Conservation (phyloP, 2,113 vertebrate species). For the Ageneiosus marmoratus region DNA sequence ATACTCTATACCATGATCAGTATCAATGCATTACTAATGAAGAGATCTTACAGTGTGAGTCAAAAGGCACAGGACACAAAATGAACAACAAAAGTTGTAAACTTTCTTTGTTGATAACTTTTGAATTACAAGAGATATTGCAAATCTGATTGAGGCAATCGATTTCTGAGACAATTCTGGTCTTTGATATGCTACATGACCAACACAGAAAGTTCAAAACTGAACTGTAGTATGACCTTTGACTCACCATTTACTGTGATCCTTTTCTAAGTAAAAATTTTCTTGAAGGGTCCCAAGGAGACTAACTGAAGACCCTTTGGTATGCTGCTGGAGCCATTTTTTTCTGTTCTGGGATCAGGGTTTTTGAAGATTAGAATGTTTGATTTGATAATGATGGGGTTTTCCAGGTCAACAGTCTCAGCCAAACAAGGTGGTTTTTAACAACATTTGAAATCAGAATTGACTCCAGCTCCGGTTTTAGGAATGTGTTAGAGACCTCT, state of each 20-base stretch:
- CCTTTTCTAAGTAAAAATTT: not conserved
- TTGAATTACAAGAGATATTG: too few species aligned
- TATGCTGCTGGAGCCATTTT: not conserved
- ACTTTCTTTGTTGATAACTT: too few species aligned
- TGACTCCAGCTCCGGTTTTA: not conserved
- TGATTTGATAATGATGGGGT: not conserved
- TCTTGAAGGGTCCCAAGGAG: not conserved
- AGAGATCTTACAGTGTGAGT: not conserved
- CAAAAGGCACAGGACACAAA: too few species aligned
- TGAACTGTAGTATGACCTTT: too few species aligned
- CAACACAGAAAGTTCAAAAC: too few species aligned
- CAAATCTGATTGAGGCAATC: too few species aligned
- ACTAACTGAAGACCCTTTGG: not conserved
- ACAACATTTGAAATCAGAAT: not conserved
- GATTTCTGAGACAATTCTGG: too few species aligned
- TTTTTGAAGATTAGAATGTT: not conserved
- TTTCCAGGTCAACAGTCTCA: not conserved
- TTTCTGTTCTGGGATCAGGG: not conserved
- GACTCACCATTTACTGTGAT: too few species aligned
- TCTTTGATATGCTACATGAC: too few species aligned
- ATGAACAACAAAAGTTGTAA: too few species aligned
- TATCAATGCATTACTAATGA: not conserved
- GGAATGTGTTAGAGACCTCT: constrained; percentile 7
- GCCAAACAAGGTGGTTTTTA: not conserved
- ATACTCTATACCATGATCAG: not conserved